phyloP scores from a whole-genome alignment of 2,797 vertebrate species.

The Macropodus opercularis region DNA sequence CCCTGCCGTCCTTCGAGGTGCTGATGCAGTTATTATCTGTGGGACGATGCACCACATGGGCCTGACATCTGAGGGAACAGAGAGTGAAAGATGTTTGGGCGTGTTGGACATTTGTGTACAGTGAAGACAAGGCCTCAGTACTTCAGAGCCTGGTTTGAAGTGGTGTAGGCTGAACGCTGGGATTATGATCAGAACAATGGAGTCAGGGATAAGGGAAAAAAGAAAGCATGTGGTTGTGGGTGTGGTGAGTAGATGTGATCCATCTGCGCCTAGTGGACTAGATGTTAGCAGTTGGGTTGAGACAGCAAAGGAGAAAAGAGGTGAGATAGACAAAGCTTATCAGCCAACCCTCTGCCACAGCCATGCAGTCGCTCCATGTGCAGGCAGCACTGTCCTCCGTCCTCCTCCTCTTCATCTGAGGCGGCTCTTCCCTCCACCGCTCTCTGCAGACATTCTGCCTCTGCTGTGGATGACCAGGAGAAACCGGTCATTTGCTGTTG shows the following conservation, averaged over 20 bases:
- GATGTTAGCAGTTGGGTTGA: no score
- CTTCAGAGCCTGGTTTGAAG: not conserved
- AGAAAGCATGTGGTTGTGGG: no score
- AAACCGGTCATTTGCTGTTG: not conserved
- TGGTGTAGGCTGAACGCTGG: no score
- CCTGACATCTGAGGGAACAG: conserved; percentile 68
- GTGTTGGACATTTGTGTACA: not conserved
- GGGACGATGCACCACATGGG: conserved; percentile 31
- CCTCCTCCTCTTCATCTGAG: conserved; percentile 84
- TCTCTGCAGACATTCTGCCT: conserved; percentile 77
- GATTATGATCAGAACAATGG: no score
- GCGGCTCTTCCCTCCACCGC: conserved; percentile 83
- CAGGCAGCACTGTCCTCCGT: conserved; percentile 60
- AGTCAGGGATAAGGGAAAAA: no score
- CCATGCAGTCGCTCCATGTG: conserved; percentile 47
- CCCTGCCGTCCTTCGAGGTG: conserved; percentile 30
- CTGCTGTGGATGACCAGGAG: conserved; percentile 36
- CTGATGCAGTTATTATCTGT: conserved; percentile 10
- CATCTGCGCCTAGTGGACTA: no score
- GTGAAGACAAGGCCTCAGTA: not conserved
- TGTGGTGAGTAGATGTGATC: no score
- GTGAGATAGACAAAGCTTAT: not conserved
- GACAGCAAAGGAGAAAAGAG: no score
- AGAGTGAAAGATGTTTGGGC: not conserved
- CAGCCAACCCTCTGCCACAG: conserved; percentile 71